Conservation (phyloP, 2,113 vertebrate genomes). For the Labrus mixtus region DNA sequence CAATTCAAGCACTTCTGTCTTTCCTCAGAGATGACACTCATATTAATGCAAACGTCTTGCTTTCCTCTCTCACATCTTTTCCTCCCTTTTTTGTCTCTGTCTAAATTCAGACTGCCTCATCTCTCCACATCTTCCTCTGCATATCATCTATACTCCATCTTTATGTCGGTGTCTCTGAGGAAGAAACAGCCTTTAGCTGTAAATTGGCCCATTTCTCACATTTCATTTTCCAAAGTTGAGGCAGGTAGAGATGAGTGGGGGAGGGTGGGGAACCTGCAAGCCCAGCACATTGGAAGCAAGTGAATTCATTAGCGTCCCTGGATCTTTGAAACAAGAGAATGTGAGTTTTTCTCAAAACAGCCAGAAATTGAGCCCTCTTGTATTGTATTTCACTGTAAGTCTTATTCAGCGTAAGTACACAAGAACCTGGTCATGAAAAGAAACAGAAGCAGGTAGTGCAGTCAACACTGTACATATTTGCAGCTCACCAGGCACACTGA, state of each 20-base stretch:
- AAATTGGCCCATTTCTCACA: conserved; percentile 81
- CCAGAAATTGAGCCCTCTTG: conserved; percentile 19
- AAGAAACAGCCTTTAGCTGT: conserved; percentile 76
- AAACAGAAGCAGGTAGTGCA: conserved; percentile 44
- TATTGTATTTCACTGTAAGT: conserved; percentile 34
- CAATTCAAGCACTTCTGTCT: conserved; percentile 75
- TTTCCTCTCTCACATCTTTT: conserved; percentile 53
- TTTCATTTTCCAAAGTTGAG: conserved; percentile 73
- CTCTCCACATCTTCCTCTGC: conserved; percentile 64
- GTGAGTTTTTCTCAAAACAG: conserved; percentile 35
- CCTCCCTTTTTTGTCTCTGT: conserved; percentile 31
- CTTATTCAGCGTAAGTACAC: conserved; percentile 32
- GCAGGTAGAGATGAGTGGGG: conserved; percentile 51
- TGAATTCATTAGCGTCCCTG: conserved; percentile 69
- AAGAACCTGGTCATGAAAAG: conserved; percentile 44
- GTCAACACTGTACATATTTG: conserved; percentile 35
- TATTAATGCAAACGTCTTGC: conserved; percentile 64
- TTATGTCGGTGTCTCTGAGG: conserved; percentile 62
- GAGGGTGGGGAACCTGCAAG: conserved; percentile 46
- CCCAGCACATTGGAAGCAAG: conserved; percentile 60
- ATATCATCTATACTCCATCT: conserved; percentile 66
- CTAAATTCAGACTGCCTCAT: conserved; percentile 58
- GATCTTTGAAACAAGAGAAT: conserved; percentile 52
- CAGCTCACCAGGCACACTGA: conserved; percentile 45
- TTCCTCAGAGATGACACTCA: conserved; percentile 66